Evolutionary conservation across 1,140 invertebrate genomes (phyloP).

Genomic region (Caenorhabditis latens): DNA sequence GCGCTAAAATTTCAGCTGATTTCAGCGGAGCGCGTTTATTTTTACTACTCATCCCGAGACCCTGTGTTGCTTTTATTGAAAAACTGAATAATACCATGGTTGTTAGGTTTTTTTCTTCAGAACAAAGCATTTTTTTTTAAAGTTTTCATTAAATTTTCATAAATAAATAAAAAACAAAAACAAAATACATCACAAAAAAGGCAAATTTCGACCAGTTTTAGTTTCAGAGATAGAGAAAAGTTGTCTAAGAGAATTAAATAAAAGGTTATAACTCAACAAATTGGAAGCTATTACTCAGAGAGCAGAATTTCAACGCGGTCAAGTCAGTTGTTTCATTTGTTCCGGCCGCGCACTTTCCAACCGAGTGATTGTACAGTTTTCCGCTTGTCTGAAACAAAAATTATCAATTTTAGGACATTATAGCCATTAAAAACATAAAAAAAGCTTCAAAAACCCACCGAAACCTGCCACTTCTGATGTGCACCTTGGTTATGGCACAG

Average conservation of each 20-base stretch:
- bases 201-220: slow-evolving; percentile 42
- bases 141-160: too few relatives aligned
- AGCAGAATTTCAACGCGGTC: slow-evolving; percentile 61
- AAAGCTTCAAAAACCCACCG: slow-evolving; percentile 28
- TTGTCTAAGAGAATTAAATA: neutral
- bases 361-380: slow-evolving; percentile 57
- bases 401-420: neutral
- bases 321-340: slow-evolving; percentile 39
- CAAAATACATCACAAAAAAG: neutral
- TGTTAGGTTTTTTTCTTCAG: too few relatives aligned
- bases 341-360: slow-evolving; percentile 52
- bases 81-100: too few relatives aligned
- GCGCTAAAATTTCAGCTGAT: too few relatives aligned
- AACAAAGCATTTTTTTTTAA: too few relatives aligned
- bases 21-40: too few relatives aligned
- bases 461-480: slow-evolving; percentile 67
- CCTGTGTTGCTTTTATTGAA: too few relatives aligned
- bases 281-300: slow-evolving; percentile 51
- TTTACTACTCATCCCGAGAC: too few relatives aligned
- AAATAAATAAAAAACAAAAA: neutral
- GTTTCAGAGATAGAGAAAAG: slow-evolving; percentile 15
- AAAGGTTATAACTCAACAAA: slow-evolving; percentile 42
- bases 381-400: slow-evolving; percentile 52
- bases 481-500: slow-evolving; percentile 66
- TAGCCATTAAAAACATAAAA: neutral